Conservation (phyloP, 2,113 vertebrate species). For the Zingel zingel region DNA sequence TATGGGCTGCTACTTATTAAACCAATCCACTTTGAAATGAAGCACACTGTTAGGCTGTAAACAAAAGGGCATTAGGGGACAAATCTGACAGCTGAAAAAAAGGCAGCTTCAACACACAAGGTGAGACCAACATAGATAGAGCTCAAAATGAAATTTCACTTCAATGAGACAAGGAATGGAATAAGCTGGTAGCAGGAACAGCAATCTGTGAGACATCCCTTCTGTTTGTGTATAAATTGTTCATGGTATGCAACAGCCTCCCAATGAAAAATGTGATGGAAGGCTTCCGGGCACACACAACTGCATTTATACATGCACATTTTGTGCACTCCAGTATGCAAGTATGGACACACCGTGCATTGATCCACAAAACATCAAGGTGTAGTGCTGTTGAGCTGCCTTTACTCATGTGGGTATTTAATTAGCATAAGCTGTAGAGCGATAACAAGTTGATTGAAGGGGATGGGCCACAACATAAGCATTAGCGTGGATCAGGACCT, state of each 20-base stretch:
- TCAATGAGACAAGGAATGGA: slow-evolving; percentile 51
- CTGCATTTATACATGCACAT: slow-evolving; percentile 24
- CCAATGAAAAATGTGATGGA: background rate
- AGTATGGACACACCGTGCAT: background rate
- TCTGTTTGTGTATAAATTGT: slow-evolving; percentile 22
- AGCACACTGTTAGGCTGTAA: slow-evolving; percentile 62
- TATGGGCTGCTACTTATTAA: slow-evolving; percentile 61
- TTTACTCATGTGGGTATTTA: slow-evolving; percentile 61
- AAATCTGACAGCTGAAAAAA: slow-evolving; percentile 64
- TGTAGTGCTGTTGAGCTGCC: slow-evolving; percentile 16
- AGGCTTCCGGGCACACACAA: slow-evolving; percentile 9
- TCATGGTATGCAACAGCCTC: slow-evolving; percentile 21
- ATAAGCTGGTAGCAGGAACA: slow-evolving; percentile 29
- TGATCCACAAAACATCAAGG: slow-evolving; percentile 28
- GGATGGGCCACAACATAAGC: slow-evolving; percentile 51
- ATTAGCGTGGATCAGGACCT: slow-evolving; percentile 54
- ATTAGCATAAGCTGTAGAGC: slow-evolving; percentile 64
- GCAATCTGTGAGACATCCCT: slow-evolving; percentile 16
- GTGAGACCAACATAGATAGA: slow-evolving; percentile 54
- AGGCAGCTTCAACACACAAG: slow-evolving; percentile 40
- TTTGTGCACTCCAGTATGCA: background rate
- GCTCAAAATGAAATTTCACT: slow-evolving; percentile 62
- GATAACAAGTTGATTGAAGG: slow-evolving; percentile 62
- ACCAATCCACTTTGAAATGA: slow-evolving; percentile 74
- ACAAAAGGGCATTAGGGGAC: slow-evolving; percentile 72